These are phyloP conservation scores for Grammomys surdaster DNA, from an alignment of 2,113 vertebrate genomes.

Conservation along the genomic window DNA sequence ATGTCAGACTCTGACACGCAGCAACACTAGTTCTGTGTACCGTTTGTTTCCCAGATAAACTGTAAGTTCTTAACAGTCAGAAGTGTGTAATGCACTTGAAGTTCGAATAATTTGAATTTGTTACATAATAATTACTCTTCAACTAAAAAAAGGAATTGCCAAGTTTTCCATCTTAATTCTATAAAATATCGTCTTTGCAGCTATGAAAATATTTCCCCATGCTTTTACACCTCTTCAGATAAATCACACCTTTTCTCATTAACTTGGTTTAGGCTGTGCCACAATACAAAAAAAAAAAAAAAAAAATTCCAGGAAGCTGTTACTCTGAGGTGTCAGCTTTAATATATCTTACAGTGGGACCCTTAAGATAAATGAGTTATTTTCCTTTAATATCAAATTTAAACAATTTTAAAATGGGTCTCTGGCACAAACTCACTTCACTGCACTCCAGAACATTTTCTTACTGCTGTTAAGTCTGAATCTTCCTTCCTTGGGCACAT, in stretches of 20 bases:
- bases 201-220: conserved; percentile 4
- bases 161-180: conserved; percentile 19
- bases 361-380: conserved; percentile 26
- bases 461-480: background rate
- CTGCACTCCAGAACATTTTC: conserved; percentile 9
- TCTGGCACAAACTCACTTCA: conserved; percentile 23
- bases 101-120: background rate
- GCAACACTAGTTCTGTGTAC: background rate
- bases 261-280: conserved; percentile 11
- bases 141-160: conserved; percentile 5
- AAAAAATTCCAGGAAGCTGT: background rate
- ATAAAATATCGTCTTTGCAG: conserved; percentile 6
- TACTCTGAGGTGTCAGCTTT: conserved; percentile 39
- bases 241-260: background rate
- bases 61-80: background rate
- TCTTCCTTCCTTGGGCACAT: background rate
- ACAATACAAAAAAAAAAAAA: conserved; percentile 1
- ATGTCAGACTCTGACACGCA: background rate
- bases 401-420: conserved; percentile 38
- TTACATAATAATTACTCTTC: background rate
- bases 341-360: background rate
- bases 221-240: background rate
- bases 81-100: background rate
- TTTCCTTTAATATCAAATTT: conserved; percentile 40
- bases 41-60: conserved; percentile 38